Evolutionary conservation across 35 echinoderm and acorn worm genomes (phyloP).

Genomic region (Apostichopus parvimensis): DNA sequence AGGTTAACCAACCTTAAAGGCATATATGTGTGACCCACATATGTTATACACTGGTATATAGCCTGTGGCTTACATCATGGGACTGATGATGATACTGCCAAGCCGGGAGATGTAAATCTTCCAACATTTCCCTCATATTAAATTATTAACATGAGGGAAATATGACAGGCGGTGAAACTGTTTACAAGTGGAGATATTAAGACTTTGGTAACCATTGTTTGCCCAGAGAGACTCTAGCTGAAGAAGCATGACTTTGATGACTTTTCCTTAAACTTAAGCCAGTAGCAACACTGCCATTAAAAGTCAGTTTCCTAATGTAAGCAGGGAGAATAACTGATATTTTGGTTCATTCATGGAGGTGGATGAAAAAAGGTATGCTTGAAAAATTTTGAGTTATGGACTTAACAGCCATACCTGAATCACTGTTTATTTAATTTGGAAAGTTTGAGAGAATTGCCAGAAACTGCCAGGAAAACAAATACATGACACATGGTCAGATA

Average conservation of each 20-base stretch:
- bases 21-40: constrained; percentile 35
- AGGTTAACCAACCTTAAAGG: constrained; percentile 45
- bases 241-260: background rate
- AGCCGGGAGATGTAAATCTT: background rate
- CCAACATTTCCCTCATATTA: constrained; percentile 20
- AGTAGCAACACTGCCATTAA: background rate
- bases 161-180: constrained; percentile 19
- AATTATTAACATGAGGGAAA: background rate
- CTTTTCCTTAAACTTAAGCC: background rate
- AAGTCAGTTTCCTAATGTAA: background rate
- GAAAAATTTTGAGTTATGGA: no score
- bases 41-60: background rate
- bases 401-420: no score
- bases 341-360: no score
- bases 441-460: background rate
- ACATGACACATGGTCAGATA: background rate
- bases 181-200: background rate
- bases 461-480: background rate
- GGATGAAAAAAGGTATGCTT: no score
- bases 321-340: background rate
- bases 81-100: background rate
- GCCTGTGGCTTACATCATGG: background rate
- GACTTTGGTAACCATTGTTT: background rate
- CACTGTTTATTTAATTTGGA: no score
- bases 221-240: background rate